These are phyloP conservation scores for Argynnis bischoffii DNA, from an alignment of 2,888 invertebrate genomes.

Conservation along the genomic window DNA sequence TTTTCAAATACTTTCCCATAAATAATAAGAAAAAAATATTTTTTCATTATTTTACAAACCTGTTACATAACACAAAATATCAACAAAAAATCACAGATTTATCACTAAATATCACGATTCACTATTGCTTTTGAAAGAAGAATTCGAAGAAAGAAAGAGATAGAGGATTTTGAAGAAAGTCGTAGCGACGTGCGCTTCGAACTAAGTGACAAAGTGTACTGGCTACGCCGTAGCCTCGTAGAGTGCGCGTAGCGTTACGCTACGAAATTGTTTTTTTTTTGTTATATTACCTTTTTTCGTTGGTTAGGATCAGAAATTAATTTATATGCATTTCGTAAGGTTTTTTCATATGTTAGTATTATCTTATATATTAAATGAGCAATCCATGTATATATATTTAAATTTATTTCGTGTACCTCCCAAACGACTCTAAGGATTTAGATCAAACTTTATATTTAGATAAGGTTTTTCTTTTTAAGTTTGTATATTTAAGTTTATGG, in stretches of 20 bases:
- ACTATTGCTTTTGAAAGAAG: slow-evolving; percentile 41
- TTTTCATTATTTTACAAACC: slow-evolving; percentile 30
- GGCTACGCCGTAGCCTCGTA: slow-evolving; percentile 45
- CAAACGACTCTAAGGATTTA: too few relatives aligned
- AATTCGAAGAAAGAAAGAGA: slow-evolving; percentile 43
- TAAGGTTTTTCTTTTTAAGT: too few relatives aligned
- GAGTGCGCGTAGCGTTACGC: slow-evolving; percentile 43
- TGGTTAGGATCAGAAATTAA: slow-evolving; percentile 9
- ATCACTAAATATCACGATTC: slow-evolving; percentile 35
- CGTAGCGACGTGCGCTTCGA: slow-evolving; percentile 43
- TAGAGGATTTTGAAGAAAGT: slow-evolving; percentile 44
- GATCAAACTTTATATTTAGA: too few relatives aligned
- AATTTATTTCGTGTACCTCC: too few relatives aligned
- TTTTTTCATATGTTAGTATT: too few relatives aligned
- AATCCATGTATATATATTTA: too few relatives aligned
- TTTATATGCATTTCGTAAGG: background rate
- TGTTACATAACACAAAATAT: slow-evolving; percentile 40
- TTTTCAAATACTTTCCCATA: slow-evolving; percentile 12
- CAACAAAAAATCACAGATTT: slow-evolving; percentile 30
- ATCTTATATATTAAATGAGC: too few relatives aligned
- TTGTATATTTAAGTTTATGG: too few relatives aligned
- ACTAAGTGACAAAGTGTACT: slow-evolving; percentile 44
- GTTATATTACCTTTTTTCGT: slow-evolving; percentile 11
- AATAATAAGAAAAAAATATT: background rate
- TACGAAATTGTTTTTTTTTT: slow-evolving; percentile 31